Conservation (phyloP, 2,888 invertebrate genomes). For the Apotomis betuletana region DNA sequence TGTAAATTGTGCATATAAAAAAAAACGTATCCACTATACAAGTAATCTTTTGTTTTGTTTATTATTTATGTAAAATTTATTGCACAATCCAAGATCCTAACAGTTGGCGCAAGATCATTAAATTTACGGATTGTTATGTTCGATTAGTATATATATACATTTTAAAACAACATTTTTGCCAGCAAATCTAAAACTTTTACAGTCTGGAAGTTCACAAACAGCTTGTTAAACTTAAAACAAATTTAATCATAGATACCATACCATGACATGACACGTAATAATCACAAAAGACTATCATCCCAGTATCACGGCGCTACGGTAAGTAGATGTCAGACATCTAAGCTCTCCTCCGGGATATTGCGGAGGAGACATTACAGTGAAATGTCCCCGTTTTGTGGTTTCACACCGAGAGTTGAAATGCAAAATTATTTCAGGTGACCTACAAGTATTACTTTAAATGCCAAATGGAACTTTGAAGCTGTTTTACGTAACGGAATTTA, state of each 20-base stretch:
- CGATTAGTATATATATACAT: too few species aligned
- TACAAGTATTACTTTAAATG: constrained; percentile 15
- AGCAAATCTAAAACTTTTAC: too few species aligned
- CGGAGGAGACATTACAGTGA: constrained; percentile 6
- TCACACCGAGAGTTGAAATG: constrained; percentile 17
- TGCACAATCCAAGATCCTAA: too few species aligned
- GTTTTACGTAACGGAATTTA: constrained; percentile 5
- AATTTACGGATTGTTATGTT: too few species aligned
- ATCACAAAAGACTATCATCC: not conserved
- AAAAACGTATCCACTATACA: too few species aligned
- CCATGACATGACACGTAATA: not conserved
- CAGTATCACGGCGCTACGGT: not conserved
- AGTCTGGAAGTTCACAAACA: too few species aligned
- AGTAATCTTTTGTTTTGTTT: too few species aligned
- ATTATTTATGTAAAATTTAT: too few species aligned
- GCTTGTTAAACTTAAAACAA: not conserved
- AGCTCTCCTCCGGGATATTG: constrained; percentile 18
- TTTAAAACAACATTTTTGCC: too few species aligned
- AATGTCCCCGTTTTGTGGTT: constrained; percentile 1
- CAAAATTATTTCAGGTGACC: constrained; percentile 22
- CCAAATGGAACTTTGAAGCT: constrained; percentile 3
- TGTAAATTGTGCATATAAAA: too few species aligned
- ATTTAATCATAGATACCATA: not conserved
- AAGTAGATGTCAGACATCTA: constrained; percentile 20
- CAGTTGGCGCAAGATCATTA: too few species aligned